Percentiles rank a stretch among this genome's conserved stretches.
phyloP scores from a whole-genome alignment of 1,140 invertebrate species.

The Drosophila repleta region DNA sequence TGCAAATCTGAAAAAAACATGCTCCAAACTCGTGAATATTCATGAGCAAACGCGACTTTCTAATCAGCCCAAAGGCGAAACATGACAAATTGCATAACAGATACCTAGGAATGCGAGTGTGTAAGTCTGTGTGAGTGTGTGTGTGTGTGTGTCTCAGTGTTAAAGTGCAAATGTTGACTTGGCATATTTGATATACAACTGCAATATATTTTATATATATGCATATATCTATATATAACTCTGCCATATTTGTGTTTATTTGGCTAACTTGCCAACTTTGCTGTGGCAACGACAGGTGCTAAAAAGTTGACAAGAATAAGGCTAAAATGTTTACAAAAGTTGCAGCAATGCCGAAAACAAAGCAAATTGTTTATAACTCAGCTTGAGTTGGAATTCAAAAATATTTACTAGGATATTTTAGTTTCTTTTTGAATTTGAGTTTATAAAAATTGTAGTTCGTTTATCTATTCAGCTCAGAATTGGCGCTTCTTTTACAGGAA shows the following conservation, averaged over 20 bases:
- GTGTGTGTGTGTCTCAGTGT: not conserved
- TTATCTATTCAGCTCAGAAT: too few species aligned
- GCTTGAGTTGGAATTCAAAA: too few species aligned
- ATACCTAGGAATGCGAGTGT: not conserved
- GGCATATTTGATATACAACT: not conserved
- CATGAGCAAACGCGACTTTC: constrained; percentile 31
- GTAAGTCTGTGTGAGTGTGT: not conserved
- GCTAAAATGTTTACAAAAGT: not conserved
- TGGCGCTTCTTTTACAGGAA: too few species aligned
- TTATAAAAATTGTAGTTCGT: too few species aligned
- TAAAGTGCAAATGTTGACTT: constrained; percentile 8
- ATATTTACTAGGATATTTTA: too few species aligned
- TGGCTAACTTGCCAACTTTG: not conserved
- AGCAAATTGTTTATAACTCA: too few species aligned
- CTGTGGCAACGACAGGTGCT: not conserved
- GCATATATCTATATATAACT: not conserved
- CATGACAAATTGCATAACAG: constrained; percentile 5
- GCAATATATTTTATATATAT: not conserved
- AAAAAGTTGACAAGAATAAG: not conserved
- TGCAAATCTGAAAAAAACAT: not conserved
- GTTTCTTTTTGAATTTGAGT: too few species aligned
- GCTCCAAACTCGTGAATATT: constrained; percentile 33
- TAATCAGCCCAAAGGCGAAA: constrained; percentile 17
- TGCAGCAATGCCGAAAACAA: too few species aligned
- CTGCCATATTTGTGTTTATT: not conserved